These are phyloP conservation scores for Smittia sp. DNA, from an alignment of 2,888 invertebrate genomes.

Conservation along the genomic window DNA sequence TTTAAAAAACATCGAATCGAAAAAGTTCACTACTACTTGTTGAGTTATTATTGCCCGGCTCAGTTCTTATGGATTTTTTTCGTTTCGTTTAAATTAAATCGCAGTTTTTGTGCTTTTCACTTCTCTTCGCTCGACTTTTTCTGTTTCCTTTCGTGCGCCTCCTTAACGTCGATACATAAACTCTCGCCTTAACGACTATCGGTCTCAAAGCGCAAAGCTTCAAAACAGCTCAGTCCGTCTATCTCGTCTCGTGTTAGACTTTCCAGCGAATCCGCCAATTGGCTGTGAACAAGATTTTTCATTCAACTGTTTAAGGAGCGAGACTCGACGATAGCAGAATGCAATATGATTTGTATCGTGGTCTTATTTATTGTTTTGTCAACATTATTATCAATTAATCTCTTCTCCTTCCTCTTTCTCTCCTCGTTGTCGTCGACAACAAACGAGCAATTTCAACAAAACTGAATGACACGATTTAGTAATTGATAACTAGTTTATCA, in stretches of 20 bases:
- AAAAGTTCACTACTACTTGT: constrained; percentile 35
- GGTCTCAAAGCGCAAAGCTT: neutral
- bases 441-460: constrained; percentile 29
- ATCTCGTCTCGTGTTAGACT: neutral
- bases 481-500: constrained; percentile 40
- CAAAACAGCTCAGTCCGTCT: neutral
- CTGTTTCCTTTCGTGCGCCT: neutral
- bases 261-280: constrained; percentile 12
- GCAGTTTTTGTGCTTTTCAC: constrained; percentile 25
- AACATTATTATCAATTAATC: constrained; percentile 40
- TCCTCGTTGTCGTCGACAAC: constrained; percentile 21
- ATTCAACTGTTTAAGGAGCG: constrained; percentile 13
- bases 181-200: neutral
- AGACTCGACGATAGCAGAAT: constrained; percentile 17
- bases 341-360: constrained; percentile 38
- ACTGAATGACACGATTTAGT: constrained; percentile 35
- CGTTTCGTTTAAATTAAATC: constrained; percentile 40
- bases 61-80: neutral
- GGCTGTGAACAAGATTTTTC: constrained; percentile 37
- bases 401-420: constrained; percentile 26
- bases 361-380: constrained; percentile 40
- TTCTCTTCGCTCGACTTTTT: constrained; percentile 16
- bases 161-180: constrained; percentile 8
- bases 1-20: constrained; percentile 14
- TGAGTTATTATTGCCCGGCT: constrained; percentile 35